These are phyloP conservation scores for Tachysurus vachellii DNA, from an alignment of 2,113 vertebrate genomes.

Conservation along the genomic window DNA sequence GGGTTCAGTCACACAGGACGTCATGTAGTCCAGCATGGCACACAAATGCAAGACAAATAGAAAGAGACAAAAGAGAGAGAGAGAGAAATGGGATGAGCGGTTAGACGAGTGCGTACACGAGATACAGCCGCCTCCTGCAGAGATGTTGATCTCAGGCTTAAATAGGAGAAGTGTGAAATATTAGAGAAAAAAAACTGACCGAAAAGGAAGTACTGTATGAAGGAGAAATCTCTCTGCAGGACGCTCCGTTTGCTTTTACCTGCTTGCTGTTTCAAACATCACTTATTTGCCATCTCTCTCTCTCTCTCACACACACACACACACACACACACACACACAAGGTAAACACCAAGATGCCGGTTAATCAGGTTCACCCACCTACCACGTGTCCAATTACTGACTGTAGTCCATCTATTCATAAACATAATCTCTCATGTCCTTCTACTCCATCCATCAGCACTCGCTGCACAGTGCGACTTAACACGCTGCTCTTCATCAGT, in stretches of 20 bases:
- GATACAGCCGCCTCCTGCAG: slow-evolving; percentile 55
- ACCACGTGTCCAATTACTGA: slow-evolving; percentile 1
- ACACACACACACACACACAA: slow-evolving; percentile 22
- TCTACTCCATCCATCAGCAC: not conserved
- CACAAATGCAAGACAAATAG: slow-evolving; percentile 44
- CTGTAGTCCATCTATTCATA: not conserved
- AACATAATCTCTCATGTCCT: not conserved
- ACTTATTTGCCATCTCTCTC: slow-evolving; percentile 52
- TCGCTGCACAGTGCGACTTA: not conserved
- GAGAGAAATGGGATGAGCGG: slow-evolving; percentile 62
- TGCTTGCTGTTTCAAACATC: slow-evolving; percentile 56
- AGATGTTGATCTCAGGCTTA: slow-evolving; percentile 69
- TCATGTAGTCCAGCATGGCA: not conserved
- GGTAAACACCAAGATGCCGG: not conserved
- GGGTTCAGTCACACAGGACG: not conserved
- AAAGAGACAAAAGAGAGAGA: slow-evolving; percentile 60
- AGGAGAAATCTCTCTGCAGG: slow-evolving; percentile 54
- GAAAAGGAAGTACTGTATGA: slow-evolving; percentile 57
- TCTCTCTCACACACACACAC: not conserved
- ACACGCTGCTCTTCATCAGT: not conserved
- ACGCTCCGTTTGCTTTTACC: slow-evolving; percentile 56
- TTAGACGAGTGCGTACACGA: slow-evolving; percentile 59
- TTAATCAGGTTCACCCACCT: slow-evolving; percentile 13
- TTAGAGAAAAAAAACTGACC: slow-evolving; percentile 51
- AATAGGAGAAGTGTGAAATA: slow-evolving; percentile 55